Base-by-base conservation (phyloP, 2,888 invertebrate species). In the Stegophylla sp. region DNA sequence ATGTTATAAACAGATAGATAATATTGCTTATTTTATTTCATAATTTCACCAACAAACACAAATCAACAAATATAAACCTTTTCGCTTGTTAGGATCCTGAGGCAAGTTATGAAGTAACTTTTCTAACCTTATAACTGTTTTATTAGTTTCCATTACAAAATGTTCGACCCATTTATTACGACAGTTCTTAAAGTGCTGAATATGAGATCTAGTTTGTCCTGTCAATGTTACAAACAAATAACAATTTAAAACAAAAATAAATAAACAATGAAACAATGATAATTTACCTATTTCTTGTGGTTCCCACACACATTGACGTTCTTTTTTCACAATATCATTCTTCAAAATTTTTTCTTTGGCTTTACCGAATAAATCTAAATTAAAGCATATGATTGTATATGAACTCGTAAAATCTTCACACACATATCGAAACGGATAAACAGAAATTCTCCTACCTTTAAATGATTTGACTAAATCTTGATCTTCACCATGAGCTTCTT, bases 111-210 rank as follows among this genome's bases (percentile, higher is more conserved):
- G 90, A 51, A 98, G 89, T 82, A 99, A 88, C 86, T 96, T 95
- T 87, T 97, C 96, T 84, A 99, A 88, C 84, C 98, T 90, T 86
- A 98, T 97, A 72, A 98, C 90, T 81, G 98, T 88, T 87, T 96
- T 97, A 87, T 99, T 99, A 1, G 97, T 98, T 88, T 98, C 96
- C 13, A 94, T 92, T 0, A 96, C 94, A 86, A 94, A 94, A 84
- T 95, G 91, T 87, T 98, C 97, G 82, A 97, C 88, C 82, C 93
- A 89, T 1, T 89, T 88, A 85, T 91, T 91, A 83, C 93, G 88
- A 81, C 88, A 85, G 56, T 85, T 90, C 85, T 92, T 94, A 86
- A 95, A 96, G 85, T 91, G 91, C 67, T 92, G 91, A 9, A 92
- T 92, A 84, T 94, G 92, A 82, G 90, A 91, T 69, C 89, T 88